phyloP scores from a whole-genome alignment of 2,888 invertebrate genomes.

The Oscheius onirici region DNA sequence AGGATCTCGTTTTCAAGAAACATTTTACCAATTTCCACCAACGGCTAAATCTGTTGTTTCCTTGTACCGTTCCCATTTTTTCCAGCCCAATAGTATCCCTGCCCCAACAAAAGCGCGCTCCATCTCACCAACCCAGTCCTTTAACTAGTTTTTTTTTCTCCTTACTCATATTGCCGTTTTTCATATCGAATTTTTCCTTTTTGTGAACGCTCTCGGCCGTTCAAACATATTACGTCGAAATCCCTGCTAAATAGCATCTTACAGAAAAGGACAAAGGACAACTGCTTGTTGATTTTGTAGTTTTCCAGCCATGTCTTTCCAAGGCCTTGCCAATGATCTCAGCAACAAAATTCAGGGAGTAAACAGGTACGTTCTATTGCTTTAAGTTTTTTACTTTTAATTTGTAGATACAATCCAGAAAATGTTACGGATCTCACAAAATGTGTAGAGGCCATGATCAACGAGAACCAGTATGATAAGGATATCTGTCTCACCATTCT shows the following conservation, averaged over 20 bases:
- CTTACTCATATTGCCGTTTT: neutral
- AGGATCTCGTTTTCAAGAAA: too few species aligned
- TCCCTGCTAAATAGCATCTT: too few species aligned
- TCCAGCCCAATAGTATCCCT: too few species aligned
- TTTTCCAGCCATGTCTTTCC: slow-evolving; percentile 59
- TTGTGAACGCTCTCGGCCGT: too few species aligned
- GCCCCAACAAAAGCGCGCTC: slow-evolving; percentile 2
- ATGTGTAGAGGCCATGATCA: slow-evolving; percentile 90
- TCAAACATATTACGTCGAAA: too few species aligned
- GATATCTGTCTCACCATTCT: slow-evolving; percentile 96
- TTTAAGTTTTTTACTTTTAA: too few species aligned
- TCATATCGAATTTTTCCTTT: neutral
- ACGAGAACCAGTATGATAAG: slow-evolving; percentile 84
- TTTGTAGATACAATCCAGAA: slow-evolving; percentile 97
- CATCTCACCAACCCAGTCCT: neutral
- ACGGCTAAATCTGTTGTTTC: too few species aligned
- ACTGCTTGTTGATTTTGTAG: too few species aligned
- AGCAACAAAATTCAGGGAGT: slow-evolving; percentile 66
- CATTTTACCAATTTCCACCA: too few species aligned
- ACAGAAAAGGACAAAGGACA: too few species aligned
- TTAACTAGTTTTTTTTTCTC: neutral
- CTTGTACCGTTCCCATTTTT: neutral
- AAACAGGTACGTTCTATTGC: too few species aligned
- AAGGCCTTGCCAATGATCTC: slow-evolving; percentile 54
- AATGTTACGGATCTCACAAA: slow-evolving; percentile 88